A percentile compares a stretch with the other conserved stretches of the same genome.
phyloP scores from a whole-genome alignment of 2,797 vertebrate species.

The Pangasius djambal region DNA sequence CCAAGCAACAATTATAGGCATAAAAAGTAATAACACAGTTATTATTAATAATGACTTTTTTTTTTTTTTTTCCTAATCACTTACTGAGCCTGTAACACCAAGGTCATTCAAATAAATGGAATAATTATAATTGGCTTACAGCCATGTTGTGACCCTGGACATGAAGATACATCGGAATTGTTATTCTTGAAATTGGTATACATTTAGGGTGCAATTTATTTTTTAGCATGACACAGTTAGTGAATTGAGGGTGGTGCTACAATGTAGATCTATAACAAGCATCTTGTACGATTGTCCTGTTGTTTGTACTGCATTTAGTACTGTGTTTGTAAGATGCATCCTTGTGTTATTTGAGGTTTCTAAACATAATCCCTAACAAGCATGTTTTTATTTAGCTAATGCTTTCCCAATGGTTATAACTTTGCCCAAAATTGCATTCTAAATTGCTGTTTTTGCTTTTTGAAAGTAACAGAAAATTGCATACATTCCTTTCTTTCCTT shows the following conservation, averaged over 20 bases:
- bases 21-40: not conserved
- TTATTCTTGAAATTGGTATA: not conserved
- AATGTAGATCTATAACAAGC: not conserved
- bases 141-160: not conserved
- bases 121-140: not conserved
- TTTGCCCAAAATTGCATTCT: not conserved
- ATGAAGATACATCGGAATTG: not conserved
- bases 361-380: conserved; percentile 44
- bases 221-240: not conserved
- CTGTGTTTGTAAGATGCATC: not conserved
- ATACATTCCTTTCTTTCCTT: not conserved
- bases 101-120: not conserved
- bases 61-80: not conserved
- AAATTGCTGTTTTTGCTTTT: conserved; percentile 47
- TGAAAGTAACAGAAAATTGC: not conserved
- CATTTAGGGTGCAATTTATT: not conserved
- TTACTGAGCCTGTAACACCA: not conserved
- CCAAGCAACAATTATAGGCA: not conserved
- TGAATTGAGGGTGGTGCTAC: not conserved
- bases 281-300: not conserved
- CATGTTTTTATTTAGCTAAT: conserved; percentile 57
- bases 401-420: conserved; percentile 25
- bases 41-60: not conserved
- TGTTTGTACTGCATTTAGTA: not conserved
- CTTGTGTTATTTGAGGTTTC: not conserved